Percentiles rank a stretch among this genome's conserved stretches.
phyloP scores from a whole-genome alignment of 2,888 invertebrate species.

The Pristionchus maxplancki region DNA sequence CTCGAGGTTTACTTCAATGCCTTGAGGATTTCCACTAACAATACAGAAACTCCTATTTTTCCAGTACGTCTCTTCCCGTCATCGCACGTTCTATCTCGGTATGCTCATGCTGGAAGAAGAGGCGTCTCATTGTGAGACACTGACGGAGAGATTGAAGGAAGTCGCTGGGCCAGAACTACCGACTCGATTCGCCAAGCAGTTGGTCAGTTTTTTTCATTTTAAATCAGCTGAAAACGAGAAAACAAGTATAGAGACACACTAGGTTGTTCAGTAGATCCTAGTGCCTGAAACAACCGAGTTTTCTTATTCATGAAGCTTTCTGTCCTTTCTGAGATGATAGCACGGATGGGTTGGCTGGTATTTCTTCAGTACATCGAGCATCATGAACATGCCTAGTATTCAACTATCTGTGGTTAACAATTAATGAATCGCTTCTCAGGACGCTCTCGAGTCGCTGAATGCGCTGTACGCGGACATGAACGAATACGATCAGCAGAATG shows the following conservation, averaged over 20 bases:
- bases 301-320: not conserved
- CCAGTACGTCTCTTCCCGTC: conserved; percentile 45
- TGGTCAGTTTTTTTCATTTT: not conserved
- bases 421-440: conserved; percentile 60
- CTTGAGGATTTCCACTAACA: no score
- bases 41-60: no score
- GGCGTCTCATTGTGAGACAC: not conserved
- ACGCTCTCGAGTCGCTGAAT: conserved; percentile 83
- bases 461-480: conserved; percentile 93
- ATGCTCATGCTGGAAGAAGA: conserved; percentile 47
- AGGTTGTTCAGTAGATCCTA: no score
- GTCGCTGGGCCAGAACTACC: not conserved
- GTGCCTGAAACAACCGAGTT: not conserved
- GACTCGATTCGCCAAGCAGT: conserved; percentile 23
- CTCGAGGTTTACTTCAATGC: no score
- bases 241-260: no score
- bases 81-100: conserved; percentile 31
- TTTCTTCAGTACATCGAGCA: not conserved
- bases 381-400: no score
- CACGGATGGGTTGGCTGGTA: not conserved
- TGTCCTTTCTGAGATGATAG: not conserved
- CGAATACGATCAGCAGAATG: conserved; percentile 97
- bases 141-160: conserved; percentile 24
- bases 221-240: not conserved
- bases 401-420: no score